Conservation (phyloP, 1,140 invertebrate genomes). For the Danaus plexippus region DNA sequence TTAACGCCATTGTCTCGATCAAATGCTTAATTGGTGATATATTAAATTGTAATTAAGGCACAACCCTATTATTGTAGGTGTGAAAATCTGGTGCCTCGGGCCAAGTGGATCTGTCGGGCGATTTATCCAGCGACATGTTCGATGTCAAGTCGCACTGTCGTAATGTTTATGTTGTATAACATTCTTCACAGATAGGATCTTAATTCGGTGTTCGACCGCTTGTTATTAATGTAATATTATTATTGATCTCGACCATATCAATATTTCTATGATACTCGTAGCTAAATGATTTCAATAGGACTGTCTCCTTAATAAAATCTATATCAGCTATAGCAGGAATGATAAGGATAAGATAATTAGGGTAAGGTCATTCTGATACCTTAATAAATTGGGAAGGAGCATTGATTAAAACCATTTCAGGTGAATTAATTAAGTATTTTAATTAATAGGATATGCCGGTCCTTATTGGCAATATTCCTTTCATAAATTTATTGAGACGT, state of each 20-base stretch:
- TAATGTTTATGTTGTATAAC: no score
- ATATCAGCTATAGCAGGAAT: neutral
- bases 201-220: no score
- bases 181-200: no score
- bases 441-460: constrained; percentile 69
- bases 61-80: constrained; percentile 49
- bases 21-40: constrained; percentile 63
- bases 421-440: constrained; percentile 72
- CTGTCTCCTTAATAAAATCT: no score
- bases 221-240: no score
- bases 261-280: no score
- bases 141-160: neutral
- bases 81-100: constrained; percentile 42
- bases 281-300: no score
- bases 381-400: constrained; percentile 63
- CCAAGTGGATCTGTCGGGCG: constrained; percentile 28
- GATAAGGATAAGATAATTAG: constrained; percentile 23
- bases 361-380: constrained; percentile 30
- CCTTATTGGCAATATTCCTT: constrained; percentile 70
- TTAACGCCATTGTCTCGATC: constrained; percentile 46
- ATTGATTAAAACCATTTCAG: constrained; percentile 70
- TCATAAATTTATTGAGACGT: constrained; percentile 70
- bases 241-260: no score
- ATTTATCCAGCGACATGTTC: constrained; percentile 24
- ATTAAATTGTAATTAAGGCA: constrained; percentile 66